Evolutionary conservation across 2,888 invertebrate genomes (phyloP).

Genomic region (Busseola fusca): DNA sequence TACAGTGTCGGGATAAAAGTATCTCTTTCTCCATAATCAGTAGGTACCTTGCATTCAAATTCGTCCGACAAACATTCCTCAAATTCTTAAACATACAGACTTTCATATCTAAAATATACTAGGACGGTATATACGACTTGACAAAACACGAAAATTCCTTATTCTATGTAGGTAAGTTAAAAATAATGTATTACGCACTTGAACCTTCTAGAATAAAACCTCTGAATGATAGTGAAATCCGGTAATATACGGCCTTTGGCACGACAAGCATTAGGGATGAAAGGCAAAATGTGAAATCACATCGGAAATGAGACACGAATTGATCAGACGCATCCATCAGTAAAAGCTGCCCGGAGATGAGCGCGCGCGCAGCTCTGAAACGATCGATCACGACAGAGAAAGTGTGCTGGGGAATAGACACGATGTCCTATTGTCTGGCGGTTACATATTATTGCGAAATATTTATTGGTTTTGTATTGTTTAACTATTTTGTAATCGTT

Average conservation of each 20-base stretch:
- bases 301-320: slow-evolving; percentile 54
- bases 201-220: background rate
- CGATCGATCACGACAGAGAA: slow-evolving; percentile 77
- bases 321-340: slow-evolving; percentile 39
- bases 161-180: background rate
- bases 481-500: slow-evolving; percentile 16
- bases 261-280: background rate
- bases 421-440: slow-evolving; percentile 56
- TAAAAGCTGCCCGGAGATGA: slow-evolving; percentile 47
- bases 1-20: too few relatives aligned
- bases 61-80: background rate
- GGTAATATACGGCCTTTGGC: background rate
- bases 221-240: background rate
- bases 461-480: slow-evolving; percentile 48
- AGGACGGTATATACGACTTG: background rate
- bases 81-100: background rate
- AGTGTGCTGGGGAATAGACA: slow-evolving; percentile 66
- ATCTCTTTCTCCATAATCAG: background rate
- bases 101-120: background rate
- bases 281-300: slow-evolving; percentile 46
- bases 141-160: background rate
- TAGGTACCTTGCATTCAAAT: background rate
- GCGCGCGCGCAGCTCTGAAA: slow-evolving; percentile 43
- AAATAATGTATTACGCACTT: background rate
- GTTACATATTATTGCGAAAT: slow-evolving; percentile 55